phyloP scores from a whole-genome alignment of 1,140 invertebrate genomes.

The Procambarus virginalis region DNA sequence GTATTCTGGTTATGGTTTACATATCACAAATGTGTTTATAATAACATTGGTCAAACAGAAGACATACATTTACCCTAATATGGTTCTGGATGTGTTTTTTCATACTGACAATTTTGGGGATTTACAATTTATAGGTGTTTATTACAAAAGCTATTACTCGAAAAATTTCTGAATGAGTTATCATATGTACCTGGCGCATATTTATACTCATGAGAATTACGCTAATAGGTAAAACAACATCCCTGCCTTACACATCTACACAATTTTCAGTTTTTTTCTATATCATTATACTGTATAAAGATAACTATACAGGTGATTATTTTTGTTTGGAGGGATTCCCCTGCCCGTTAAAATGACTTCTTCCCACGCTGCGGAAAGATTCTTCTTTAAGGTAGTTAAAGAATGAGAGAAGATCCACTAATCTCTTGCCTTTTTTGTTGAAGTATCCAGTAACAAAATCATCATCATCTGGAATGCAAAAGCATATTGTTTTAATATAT shows the following conservation, averaged over 20 bases:
- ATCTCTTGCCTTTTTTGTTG: slow-evolving; percentile 84
- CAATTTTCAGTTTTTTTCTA: background rate
- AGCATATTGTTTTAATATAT: too few species aligned
- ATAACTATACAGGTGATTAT: background rate
- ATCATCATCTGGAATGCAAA: slow-evolving; percentile 78
- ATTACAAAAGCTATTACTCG: too few species aligned
- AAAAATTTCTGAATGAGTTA: too few species aligned
- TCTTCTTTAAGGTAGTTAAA: slow-evolving; percentile 89
- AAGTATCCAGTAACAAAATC: slow-evolving; percentile 91
- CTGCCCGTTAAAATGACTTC: slow-evolving; percentile 81
- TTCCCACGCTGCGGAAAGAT: slow-evolving; percentile 84
- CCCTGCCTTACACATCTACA: background rate
- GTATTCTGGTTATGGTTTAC: too few species aligned
- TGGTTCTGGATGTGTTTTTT: too few species aligned
- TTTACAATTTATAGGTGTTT: too few species aligned
- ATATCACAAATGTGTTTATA: too few species aligned
- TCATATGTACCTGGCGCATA: too few species aligned
- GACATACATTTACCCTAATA: too few species aligned
- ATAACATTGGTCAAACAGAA: too few species aligned
- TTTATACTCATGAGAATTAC: too few species aligned
- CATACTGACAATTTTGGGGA: too few species aligned
- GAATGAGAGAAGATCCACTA: slow-evolving; percentile 86
- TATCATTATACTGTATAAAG: background rate
- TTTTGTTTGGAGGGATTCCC: background rate
- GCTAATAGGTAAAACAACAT: background rate